Base-by-base conservation (phyloP, 2,888 invertebrate species). In the Caenorhabditis auriculariae region DNA sequence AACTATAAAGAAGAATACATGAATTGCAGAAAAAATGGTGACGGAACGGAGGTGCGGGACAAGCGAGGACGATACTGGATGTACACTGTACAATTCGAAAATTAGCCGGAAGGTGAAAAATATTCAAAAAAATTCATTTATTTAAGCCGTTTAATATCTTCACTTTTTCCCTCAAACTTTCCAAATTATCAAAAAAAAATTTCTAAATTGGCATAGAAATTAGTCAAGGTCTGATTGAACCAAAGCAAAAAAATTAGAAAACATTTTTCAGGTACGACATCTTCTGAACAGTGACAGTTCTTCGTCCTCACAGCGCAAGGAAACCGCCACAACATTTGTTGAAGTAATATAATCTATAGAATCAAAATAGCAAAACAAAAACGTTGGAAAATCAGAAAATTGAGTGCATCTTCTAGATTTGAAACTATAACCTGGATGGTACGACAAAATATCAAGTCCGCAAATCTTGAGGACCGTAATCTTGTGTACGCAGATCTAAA, bases 81-180 rank as follows among this genome's bases (percentile, higher is more conserved):
- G 78, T 52, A 77, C 78, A 4, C 54, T 78, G n/a, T 78, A 78
- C 60, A 78, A 70, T 37, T 61, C 69, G 38, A 62, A 64, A 49
- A 51, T 63, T 27, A 64, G 58, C 42, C 37, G 64, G 52, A 64
- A 60, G 38, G 66, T 65, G 12, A 17, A 4, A n/a, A 9, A 6
- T 5, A 23, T n/a, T 42, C 2, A 15, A 35, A 4, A 5, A 35
- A 17, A n/a, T n/a, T n/a, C n/a, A n/a, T n/a, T n/a, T n/a, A n/a
- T n/a, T n/a, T n/a, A 17, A 12, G 23, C n/a, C 4, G 15, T 24
- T 24, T 9, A 24, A 19, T 2, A n/a, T 19, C n/a, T 23, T 17
- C 39, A 37, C 3, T 17, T 17, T 46, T n/a, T 19, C 12, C 27
- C 21, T 45, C 15, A 38, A 39, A 38, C n/a, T 28, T 54, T n/a